Evolutionary conservation across 2,113 vertebrate species (phyloP).

Genomic region (Ptychochromis oligacanthus): DNA sequence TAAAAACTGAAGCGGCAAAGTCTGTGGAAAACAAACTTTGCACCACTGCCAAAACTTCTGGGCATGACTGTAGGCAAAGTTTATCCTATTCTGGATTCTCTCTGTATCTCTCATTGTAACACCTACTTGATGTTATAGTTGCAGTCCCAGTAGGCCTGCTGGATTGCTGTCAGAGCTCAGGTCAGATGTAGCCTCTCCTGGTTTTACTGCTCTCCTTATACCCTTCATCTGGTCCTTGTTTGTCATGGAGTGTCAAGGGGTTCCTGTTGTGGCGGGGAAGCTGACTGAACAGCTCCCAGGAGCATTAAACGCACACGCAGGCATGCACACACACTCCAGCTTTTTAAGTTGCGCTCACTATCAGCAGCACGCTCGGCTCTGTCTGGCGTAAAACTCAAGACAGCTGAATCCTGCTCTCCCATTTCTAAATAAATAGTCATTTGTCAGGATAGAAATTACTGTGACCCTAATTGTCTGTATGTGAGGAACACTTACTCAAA

Average conservation of each 20-base stretch:
- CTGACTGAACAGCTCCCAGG: constrained; percentile 12
- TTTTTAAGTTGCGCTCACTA: not conserved
- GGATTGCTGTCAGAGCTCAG: constrained; percentile 14
- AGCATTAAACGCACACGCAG: not conserved
- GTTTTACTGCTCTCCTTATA: constrained; percentile 16
- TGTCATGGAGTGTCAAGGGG: constrained; percentile 48
- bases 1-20: too few species aligned
- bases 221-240: constrained; percentile 70
- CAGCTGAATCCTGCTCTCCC: constrained; percentile 27
- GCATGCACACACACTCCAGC: not conserved
- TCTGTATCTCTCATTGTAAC: not conserved
- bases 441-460: constrained; percentile 40
- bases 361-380: not conserved
- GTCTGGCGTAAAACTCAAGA: constrained; percentile 48
- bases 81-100: not conserved
- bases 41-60: too few species aligned
- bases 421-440: constrained; percentile 55
- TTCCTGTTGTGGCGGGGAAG: constrained; percentile 30
- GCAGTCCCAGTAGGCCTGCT: constrained; percentile 19
- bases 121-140: constrained; percentile 8
- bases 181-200: constrained; percentile 2
- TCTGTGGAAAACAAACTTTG: too few species aligned
- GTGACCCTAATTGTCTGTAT: not conserved
- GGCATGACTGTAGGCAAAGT: too few species aligned
- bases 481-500: not conserved